These are phyloP conservation scores for Andrena trimmerana DNA, from an alignment of 2,888 invertebrate genomes.

Conservation along the genomic window DNA sequence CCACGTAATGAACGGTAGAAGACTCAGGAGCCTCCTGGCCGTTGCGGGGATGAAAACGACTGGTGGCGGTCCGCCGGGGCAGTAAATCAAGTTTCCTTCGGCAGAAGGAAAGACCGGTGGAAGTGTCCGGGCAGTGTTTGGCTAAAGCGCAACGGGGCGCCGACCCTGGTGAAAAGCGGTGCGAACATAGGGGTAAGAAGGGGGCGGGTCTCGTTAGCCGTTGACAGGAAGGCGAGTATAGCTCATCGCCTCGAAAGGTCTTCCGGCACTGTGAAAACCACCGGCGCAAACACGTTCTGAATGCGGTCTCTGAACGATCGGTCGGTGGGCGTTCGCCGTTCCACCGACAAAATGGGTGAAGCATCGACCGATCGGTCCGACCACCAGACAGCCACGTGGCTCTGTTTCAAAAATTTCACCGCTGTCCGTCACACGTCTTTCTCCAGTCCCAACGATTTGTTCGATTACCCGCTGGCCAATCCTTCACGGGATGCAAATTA, in stretches of 20 bases:
- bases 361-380: constrained; percentile 52
- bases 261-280: constrained; percentile 75
- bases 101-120: constrained; percentile 62
- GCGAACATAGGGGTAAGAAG: constrained; percentile 57
- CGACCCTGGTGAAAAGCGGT: constrained; percentile 68
- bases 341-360: constrained; percentile 60
- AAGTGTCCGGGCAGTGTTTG: constrained; percentile 70
- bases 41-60: constrained; percentile 45
- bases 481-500: not conserved
- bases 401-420: not conserved
- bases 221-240: constrained; percentile 78
- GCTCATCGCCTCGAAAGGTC: constrained; percentile 74
- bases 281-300: constrained; percentile 67
- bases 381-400: constrained; percentile 57
- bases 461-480: constrained; percentile 24
- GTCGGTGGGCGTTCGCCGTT: constrained; percentile 63
- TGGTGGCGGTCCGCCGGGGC: constrained; percentile 38
- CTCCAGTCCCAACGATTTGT: not conserved
- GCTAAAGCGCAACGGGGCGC: constrained; percentile 69
- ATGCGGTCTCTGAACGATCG: constrained; percentile 54
- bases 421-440: not conserved
- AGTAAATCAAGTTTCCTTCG: constrained; percentile 71
- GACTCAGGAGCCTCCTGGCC: constrained; percentile 23
- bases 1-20: constrained; percentile 10
- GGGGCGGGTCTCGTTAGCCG: constrained; percentile 79